Evolutionary conservation across 2,888 invertebrate genomes (phyloP), one percentile per base, ranked within the genome.

Genomic region (Agriopis leucophaearia): DNA sequence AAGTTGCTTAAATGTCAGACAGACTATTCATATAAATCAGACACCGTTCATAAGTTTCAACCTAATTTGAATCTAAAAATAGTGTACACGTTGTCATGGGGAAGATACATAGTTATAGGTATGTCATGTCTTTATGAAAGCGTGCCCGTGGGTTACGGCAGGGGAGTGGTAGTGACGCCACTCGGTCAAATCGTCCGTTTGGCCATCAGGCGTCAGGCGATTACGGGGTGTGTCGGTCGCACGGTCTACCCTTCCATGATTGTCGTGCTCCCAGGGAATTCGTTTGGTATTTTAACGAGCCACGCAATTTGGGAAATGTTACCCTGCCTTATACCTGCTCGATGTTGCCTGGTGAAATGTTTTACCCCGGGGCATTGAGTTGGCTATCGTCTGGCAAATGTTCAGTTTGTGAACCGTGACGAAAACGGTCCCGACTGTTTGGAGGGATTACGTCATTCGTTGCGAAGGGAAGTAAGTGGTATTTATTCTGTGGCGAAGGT

Each of bases 151-250:
- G 57, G 78, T 76, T 79, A 72, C 74, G 69, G 78, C 55, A 70
- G 80, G 85, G 90, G 90, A 82, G 89, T 82, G 90, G 76, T 81
- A 27, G 55, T 90, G 89, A 89, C 90, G 88, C 89, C 88, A 89
- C 72, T 8, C 71, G 73, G 70, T 75, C 77, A 77, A 82, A 81
- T 78, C 80, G 74, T 73, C 75, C 78, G 77, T 68, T 75, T 84
- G 80, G 48, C 47, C 38, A 50, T 68, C 76, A 85, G 79, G 57
- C 57, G 50, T 69, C 75, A 85, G 79, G 83, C 81, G 77, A 82
- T 79, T 75, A 79, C 74, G 79, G 87, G 89, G 89, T 82, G 89
- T 81, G 88, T 80, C 82, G 63, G 62, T 13, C 44, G 56, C 35
- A 8, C 57, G 15, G 61, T 66, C 74, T 83, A 87, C 85, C 88